Evolutionary conservation across 2,888 invertebrate species (phyloP), one percentile per base, ranked within the genome.

Genomic region (Ashinkailepas kermadecensis): DNA sequence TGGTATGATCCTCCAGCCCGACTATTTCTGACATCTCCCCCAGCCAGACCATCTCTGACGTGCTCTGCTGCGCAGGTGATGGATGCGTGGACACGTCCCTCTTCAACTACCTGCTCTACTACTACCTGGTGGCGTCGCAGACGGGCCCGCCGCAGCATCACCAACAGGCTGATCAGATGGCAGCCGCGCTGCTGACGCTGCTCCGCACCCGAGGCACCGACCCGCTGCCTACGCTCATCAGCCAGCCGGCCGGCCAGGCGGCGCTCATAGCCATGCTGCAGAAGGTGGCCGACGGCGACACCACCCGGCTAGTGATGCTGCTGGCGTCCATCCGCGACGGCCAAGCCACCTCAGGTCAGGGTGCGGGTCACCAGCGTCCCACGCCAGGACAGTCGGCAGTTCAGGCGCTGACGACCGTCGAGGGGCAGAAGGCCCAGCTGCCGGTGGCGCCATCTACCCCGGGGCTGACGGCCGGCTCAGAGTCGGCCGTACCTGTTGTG

Each of bases 251-350:
- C 79, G 79, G 79, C 57, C 79, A 79, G 58, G 57, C 79, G 79
- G 79, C 79, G 11, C 9, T 79, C 12, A 4, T 79, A 58, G n/a
- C n/a, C 23, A n/a, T 79, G 79, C 79, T 79, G 79, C 79, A 79
- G 79, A 58, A 23, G 23, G 79, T 79, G 11, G n/a, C 79, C 23
- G 13, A 58, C 1, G 25, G 25, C 79, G 58, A 59, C 23, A n/a
- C 79, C 21, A 15, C 13, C 9, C 79, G 57, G 23, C 79, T 79
- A 23, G 23, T 79, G 58, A 11, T 15, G 23, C 79, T 79, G 58
- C 58, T 79, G 23, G 58, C 79, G 39, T 39, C 39, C 39, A 39
- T 39, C 39, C 39, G 39, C 39, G 39, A 39, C 39, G 39, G 39
- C 4, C 39, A 39, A 4, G 39, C 39, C 39, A 39, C 39, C 39